Base-by-base conservation (phyloP, 2,888 invertebrate genomes). In the Lypha dubia region DNA sequence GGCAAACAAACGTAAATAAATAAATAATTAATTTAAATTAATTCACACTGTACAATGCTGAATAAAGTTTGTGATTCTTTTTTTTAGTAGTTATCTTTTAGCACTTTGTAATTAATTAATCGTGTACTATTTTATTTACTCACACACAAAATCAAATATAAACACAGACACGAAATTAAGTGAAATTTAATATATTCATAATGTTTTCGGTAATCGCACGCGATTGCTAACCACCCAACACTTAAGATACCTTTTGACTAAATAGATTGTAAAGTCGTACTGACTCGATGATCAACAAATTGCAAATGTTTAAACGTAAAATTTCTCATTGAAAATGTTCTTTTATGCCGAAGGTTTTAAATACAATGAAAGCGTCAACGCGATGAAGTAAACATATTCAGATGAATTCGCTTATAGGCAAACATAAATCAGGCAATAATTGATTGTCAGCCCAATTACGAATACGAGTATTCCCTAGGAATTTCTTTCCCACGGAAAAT, bases 241-340 rank as follows among this genome's bases (percentile, higher is more conserved):
- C 28, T 65, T 65, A 9, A 63, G 81, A 71, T 81, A 70, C n/a
- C n/a, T n/a, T n/a, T 71, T 67, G 38, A 68, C 81, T 84, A 74
- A 65, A 70, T 65, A 74, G 74, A 77, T 24, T 74, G 63, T 74
- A 81, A 81, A 84, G 74, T 81, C 81, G 70, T 79, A 84, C 84
- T 84, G 77, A 79, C 53, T 68, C 35, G 51, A 68, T 79, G 63
- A 79, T 81, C 35, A 51, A 46, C 77, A 81, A 73, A 81, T 68
- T 63, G 58, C 77, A 58, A 74, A 84, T 68, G 68, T 74, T 77
- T 63, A 75, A 81, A 74, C 56, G 58, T 51, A 49, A 68, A 77
- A 56, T 49, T 70, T 71, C 63, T 71, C 63, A 56, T 58, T 46
- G 8, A 49, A 65, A 38, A 24, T 41, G 4, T 58, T 53, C 32